Evolutionary conservation across 1,140 invertebrate species (phyloP), one percentile per base, ranked within the genome.

Genomic region (Hypothenemus hampei): DNA sequence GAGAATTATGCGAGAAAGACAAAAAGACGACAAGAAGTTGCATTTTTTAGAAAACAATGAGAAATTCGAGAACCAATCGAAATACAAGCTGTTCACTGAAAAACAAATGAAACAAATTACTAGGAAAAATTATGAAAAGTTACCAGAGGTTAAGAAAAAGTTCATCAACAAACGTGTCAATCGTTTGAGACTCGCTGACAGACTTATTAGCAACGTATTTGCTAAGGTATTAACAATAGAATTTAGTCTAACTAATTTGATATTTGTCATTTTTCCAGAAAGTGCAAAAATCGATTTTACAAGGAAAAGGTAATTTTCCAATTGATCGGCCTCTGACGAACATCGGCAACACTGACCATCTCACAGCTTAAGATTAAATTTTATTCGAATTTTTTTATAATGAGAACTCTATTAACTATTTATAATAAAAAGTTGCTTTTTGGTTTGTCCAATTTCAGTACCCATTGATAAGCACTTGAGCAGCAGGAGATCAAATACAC

Each of bases 401-500:
- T n/a, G n/a, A n/a, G n/a, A n/a, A n/a, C n/a, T n/a, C n/a, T n/a
- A n/a, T n/a, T n/a, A n/a, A n/a, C n/a, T n/a, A n/a, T n/a, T n/a
- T n/a, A n/a, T n/a, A n/a, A n/a, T n/a, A n/a, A n/a, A n/a, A n/a
- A n/a, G n/a, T n/a, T 16, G 5, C 21, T 7, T 15, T 41, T 41
- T 22, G 3, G 2, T 22, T 2, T 48, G 47, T n/a, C 2, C 22
- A 37, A 23, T 36, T 44, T 37, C 58, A 73, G 71, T 71, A 70
- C 81, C 81, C 81, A 84, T 86, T 87, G 84, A 86, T 86, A 87
- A 87, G 85, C 84, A 87, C 85, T 85, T 83, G 83, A 84, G 84
- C 84, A 86, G 84, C 85, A 87, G 85, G 85, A 87, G 84, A 82
- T 78, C 75, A 65, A 76, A 80, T 77, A 77, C 77, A 84, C 84